Evolutionary conservation across 2,797 vertebrate genomes (phyloP), one percentile per base, ranked within the genome.

Genomic region (Gouania willdenowi): DNA sequence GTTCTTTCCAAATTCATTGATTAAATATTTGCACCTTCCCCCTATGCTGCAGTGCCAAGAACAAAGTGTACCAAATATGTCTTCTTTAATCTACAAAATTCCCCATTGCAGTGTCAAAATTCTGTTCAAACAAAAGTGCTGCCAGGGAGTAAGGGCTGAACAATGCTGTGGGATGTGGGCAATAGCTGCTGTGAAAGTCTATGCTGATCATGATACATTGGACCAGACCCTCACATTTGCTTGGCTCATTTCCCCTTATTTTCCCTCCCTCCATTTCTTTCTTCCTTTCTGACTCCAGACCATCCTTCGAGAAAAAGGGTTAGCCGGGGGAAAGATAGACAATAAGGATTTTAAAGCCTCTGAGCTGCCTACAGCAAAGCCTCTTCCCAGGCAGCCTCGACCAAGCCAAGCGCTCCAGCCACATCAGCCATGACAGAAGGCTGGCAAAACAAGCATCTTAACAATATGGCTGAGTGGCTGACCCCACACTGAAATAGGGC

Each of bases 391-490:
- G 80, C 75, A 65, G 75, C 50, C 72, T 11, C 65, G 29, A 66
- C 68, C 75, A 50, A 72, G 75, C 76, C 78, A 83, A 84, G 68
- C 69, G 71, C 77, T 85, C 79, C 77, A 83, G 77, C 83, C 84
- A 71, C 84, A 85, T 87, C 86, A 85, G 81, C 83, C 77, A 74
- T 84, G 83, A 87, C 87, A 88, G 86, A 86, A 81, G 86, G 77
- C 87, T 89, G 85, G 86, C 87, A 88, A 75, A 83, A 82, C 82
- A 87, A 88, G 86, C 84, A 86, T 85, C 85, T 89, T 86, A 88
- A 88, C 86, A 87, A 81, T 84, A 83, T 77, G 81, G 85, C 77
- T 85, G 77, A 87, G 81, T 82, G 47, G 70, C 74, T 89, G 86
- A 88, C 88, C 88, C 75, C 65, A 49, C 71, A 48, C 65, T 67